Base-by-base conservation (phyloP, 2,888 invertebrate species). In the Tillus elongatus region DNA sequence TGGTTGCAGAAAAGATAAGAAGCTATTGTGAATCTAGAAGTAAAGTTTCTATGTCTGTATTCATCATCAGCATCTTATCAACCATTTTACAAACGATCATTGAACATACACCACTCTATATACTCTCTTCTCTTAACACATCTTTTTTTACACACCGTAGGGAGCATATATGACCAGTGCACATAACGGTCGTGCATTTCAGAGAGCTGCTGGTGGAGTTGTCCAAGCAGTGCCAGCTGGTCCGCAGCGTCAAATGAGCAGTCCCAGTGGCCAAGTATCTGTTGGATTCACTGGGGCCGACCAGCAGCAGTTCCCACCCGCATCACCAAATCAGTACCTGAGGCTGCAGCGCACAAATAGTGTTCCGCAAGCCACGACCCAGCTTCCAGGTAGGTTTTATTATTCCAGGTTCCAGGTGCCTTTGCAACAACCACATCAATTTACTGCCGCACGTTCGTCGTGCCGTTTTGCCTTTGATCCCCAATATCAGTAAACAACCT, bases 321-420 rank as follows among this genome's bases (percentile, higher is more conserved):
- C 71, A 26, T 71, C 73, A 15, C 71, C 71, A 36, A 71, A 71
- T 29, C 69, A 64, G 57, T 65, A 62, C 57, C 61, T 75, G 61
- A 70, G 77, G 54, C 63, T 77, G 52, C 75, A 75, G 55, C 68
- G 77, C 52, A 65, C 73, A 33, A 69, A 74, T 41, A 73, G 74
- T 55, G 72, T 72, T 38, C 66, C 67, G 29, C 67, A 69, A 37
- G 71, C 73, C 44, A 73, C 73, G 35, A 71, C 73, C 42, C 74
- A 74, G 58, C 63, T 75, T 61, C 72, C 74, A 70, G 75, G 75
- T 75, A 69, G 54, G 58, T 49, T 26, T 24, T 30, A 29, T n/a
- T n/a, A n/a, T n/a, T n/a, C n/a, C n/a, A n/a, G n/a, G n/a, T n/a
- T n/a, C n/a, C n/a, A n/a, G n/a, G n/a, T n/a, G n/a, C n/a, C n/a